Evolutionary conservation across 2,113 vertebrate species (phyloP).

Genomic region (Poeciliopsis turrubarensis): DNA sequence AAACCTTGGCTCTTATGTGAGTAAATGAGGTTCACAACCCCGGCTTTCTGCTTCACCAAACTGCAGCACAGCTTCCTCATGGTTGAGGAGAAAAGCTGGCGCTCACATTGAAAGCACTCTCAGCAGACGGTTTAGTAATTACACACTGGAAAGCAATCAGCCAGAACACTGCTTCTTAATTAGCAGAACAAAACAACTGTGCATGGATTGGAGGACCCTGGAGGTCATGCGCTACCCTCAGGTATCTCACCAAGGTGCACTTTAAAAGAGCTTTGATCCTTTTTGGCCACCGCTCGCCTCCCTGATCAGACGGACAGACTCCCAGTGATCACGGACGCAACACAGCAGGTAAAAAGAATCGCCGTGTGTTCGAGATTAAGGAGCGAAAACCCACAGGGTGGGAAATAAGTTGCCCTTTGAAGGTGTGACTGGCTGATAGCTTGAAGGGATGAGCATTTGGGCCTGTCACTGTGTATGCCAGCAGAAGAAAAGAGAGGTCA

Average conservation of each 20-base stretch:
- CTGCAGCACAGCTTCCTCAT: constrained; percentile 59
- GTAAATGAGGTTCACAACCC: constrained; percentile 72
- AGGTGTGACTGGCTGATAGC: constrained; percentile 44
- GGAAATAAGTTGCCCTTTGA: constrained; percentile 51
- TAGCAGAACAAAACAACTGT: constrained; percentile 80
- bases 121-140: constrained; percentile 81
- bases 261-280: constrained; percentile 49
- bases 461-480: constrained; percentile 47
- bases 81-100: constrained; percentile 62
- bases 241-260: constrained; percentile 53
- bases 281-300: constrained; percentile 32
- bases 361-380: constrained; percentile 31
- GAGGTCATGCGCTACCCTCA: constrained; percentile 67
- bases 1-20: constrained; percentile 59
- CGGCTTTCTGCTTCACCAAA: constrained; percentile 67
- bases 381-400: constrained; percentile 47
- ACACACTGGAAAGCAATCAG: constrained; percentile 84
- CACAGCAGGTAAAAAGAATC: constrained; percentile 45
- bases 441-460: constrained; percentile 47
- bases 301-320: constrained; percentile 15
- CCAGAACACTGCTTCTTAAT: constrained; percentile 82
- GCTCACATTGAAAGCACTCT: constrained; percentile 74
- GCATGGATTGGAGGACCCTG: constrained; percentile 68
- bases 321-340: constrained; percentile 48
- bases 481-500: constrained; percentile 59